phyloP scores from a whole-genome alignment of 2,113 vertebrate genomes.

The cat (Felis catus) region DNA sequence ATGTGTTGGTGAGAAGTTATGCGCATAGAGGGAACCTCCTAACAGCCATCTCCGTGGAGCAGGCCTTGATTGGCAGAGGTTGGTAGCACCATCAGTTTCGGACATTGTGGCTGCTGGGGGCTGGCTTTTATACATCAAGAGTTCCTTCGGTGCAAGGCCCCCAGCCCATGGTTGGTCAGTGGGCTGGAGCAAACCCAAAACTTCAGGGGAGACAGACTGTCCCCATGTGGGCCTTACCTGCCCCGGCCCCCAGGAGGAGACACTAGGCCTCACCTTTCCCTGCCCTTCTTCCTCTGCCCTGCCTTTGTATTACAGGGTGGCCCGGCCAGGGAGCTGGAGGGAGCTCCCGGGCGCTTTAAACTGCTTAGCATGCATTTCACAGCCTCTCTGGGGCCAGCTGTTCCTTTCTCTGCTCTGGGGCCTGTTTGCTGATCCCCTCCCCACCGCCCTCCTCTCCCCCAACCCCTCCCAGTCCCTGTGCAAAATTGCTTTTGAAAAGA shows the following conservation, averaged over 20 bases:
- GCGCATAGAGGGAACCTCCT: not conserved
- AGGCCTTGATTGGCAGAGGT: not conserved
- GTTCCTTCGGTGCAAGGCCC: not conserved
- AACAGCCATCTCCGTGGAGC: not conserved
- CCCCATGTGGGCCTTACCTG: slow-evolving; percentile 55
- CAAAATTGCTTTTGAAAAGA: slow-evolving; percentile 94
- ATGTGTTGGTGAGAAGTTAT: not conserved
- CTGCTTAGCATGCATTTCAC: slow-evolving; percentile 91
- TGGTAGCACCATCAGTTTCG: not conserved
- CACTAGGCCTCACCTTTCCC: slow-evolving; percentile 12
- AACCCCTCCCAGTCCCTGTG: slow-evolving; percentile 86
- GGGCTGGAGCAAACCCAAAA: not conserved
- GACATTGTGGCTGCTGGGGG: not conserved
- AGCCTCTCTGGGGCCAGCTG: slow-evolving; percentile 92
- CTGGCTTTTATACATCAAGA: not conserved
- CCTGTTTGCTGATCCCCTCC: slow-evolving; percentile 89
- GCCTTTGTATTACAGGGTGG: slow-evolving; percentile 69
- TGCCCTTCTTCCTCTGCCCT: not conserved
- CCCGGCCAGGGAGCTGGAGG: slow-evolving; percentile 74
- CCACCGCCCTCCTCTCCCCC: slow-evolving; percentile 75
- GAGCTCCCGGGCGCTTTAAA: slow-evolving; percentile 86
- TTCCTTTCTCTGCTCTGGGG: slow-evolving; percentile 88
- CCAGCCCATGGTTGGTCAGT: not conserved
- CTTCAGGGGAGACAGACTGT: not conserved
- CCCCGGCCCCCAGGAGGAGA: slow-evolving; percentile 58